A percentile compares a stretch with the other conserved stretches of the same genome.
Conservation (phyloP, 2,888 invertebrate genomes). For the Rhynchonema sp. region DNA sequence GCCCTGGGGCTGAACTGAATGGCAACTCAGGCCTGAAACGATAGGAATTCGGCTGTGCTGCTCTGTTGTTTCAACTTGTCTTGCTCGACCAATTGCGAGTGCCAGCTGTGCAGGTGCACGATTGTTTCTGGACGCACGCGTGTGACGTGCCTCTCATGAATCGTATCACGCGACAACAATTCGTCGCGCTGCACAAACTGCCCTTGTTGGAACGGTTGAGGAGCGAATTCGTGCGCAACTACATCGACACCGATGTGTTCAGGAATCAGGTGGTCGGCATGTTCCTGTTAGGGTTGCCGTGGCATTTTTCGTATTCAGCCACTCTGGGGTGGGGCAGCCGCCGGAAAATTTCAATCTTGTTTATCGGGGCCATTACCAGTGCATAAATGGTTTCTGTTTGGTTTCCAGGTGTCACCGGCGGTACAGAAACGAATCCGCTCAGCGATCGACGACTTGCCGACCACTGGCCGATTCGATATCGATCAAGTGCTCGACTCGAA, state of each 20-base stretch:
- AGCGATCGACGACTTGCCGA: not conserved
- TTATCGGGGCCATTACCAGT: no score
- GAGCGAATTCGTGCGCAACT: slow-evolving; percentile 47
- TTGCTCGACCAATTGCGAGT: no score
- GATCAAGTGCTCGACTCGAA: slow-evolving; percentile 30
- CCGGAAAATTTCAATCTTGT: no score
- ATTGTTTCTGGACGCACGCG: slow-evolving; percentile 98
- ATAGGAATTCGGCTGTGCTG: no score
- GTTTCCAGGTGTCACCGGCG: not conserved
- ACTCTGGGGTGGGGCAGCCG: no score
- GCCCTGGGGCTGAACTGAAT: no score
- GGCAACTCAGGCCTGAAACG: no score
- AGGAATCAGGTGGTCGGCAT: not conserved
- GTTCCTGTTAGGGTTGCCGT: no score
- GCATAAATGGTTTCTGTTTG: no score
- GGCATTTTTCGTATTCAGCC: no score
- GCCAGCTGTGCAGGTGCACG: slow-evolving; percentile 73
- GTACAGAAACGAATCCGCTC: not conserved
- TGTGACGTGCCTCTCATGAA: slow-evolving; percentile 67
- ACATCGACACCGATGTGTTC: slow-evolving; percentile 35
- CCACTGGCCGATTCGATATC: slow-evolving; percentile 31
- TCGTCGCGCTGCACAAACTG: slow-evolving; percentile 78
- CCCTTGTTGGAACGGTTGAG: slow-evolving; percentile 59
- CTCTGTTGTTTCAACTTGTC: no score
- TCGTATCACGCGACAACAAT: slow-evolving; percentile 85